Evolutionary conservation across 2,113 vertebrate genomes (phyloP), one percentile per base, ranked within the genome.

Genomic region (Gavia stellata): DNA sequence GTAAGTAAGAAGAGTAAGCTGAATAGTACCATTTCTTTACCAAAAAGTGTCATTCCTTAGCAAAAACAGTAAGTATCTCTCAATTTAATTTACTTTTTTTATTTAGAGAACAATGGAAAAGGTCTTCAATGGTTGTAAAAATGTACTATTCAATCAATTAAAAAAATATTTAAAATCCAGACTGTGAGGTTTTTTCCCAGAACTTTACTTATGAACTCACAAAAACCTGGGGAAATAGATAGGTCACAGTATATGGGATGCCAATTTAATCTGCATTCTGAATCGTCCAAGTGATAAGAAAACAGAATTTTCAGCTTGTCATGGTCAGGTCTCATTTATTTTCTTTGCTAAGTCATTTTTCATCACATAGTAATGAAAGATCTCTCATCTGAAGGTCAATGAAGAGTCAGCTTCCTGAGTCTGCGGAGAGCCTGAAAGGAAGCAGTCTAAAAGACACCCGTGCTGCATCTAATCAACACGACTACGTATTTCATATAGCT

Each of bases 281-380:
- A 89, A 94, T 92, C 12, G 11, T 91, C 34, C 49, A 68, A 85
- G 84, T 87, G 87, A 87, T 82, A 96, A 90, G 87, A 96, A 96
- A 95, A 89, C 81, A 92, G 91, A 92, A 85, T 96, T 96, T 94
- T 86, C 73, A 90, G 90, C 47, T 87, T 94, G 89, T 94, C 78
- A 65, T 63, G 80, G 77, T 85, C 86, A 94, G 62, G 91, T 25
- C 62, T 92, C 65, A 87, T 94, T 96, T 96, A 75, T 88, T 96
- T 96, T 65, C 87, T 90, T 96, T 87, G 68, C 29, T 81, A 96
- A 96, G 77, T 66, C 68, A 92, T 92, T 97, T 94, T 95, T 96
- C 92, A 95, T 92, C 88, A 92, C 56, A 71, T 25, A 86, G 68
- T 88, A 96, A 95, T 93, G 82, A 96, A 96, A 96, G 61, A 89